Evolutionary conservation across 2,113 vertebrate species (phyloP).

Genomic region (Myotis brandtii): DNA sequence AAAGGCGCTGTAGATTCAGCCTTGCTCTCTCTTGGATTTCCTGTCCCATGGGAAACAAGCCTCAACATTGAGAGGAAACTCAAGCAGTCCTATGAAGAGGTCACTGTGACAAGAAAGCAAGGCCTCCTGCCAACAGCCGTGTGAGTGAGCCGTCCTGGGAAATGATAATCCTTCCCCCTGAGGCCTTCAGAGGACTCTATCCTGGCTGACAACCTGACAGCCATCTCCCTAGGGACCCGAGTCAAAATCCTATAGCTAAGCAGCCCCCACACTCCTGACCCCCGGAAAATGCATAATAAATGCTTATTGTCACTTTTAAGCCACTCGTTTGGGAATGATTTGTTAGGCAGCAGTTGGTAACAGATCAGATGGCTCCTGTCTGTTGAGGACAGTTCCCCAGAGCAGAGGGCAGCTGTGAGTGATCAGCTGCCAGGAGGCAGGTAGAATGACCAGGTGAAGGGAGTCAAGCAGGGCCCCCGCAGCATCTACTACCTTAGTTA

Average conservation of each 20-base stretch:
- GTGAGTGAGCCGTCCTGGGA: neutral
- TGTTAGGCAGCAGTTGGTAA: neutral
- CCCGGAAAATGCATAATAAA: neutral
- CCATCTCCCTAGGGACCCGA: neutral
- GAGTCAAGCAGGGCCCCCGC: fast-evolving
- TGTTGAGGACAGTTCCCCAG: neutral
- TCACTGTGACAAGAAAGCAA: neutral
- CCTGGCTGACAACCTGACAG: neutral
- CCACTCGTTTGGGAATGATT: neutral
- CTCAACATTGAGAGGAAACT: neutral
- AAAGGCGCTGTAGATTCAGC: neutral
- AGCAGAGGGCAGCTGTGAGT: neutral
- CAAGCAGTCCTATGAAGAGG: neutral
- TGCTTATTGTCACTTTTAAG: neutral
- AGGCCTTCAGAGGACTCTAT: neutral
- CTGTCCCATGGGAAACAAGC: neutral
- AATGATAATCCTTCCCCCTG: neutral
- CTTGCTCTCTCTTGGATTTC: neutral
- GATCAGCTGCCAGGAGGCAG: neutral
- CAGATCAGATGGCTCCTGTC: neutral
- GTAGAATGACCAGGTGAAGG: neutral
- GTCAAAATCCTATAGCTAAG: neutral
- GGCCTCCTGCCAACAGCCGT: neutral
- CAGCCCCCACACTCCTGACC: neutral
- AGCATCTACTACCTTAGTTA: neutral